A percentile compares a stretch with the other conserved stretches of the same genome.
Conservation (phyloP, 92 coral and sea anemone genomes). For the Zoanthus solanderi region DNA sequence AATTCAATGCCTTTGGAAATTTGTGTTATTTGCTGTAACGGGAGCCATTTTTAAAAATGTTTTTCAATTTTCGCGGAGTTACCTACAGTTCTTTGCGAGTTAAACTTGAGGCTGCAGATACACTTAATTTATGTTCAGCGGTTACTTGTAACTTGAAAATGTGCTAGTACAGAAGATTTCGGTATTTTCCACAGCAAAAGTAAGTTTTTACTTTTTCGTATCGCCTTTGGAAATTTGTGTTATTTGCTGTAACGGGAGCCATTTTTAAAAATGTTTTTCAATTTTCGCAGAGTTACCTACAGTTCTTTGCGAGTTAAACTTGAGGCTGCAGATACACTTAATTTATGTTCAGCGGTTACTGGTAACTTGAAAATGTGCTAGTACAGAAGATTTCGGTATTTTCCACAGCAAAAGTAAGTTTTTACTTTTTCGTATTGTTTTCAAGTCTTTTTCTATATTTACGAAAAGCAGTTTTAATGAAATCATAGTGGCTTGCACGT, state of each 20-base stretch:
- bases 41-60: conserved; percentile 7
- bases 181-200: background rate
- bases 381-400: background rate
- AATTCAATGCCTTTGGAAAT: background rate
- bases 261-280: conserved; percentile 17
- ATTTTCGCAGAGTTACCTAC: conserved; percentile 45
- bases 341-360: conserved; percentile 14
- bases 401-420: background rate
- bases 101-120: background rate
- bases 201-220: background rate
- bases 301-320: background rate
- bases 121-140: background rate
- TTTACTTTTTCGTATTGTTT: background rate
- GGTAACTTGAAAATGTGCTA: background rate
- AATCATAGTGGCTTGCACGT: background rate
- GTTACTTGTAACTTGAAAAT: background rate
- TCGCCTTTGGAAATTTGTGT: background rate
- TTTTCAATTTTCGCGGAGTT: conserved; percentile 43
- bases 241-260: conserved; percentile 59
- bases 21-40: conserved; percentile 58
- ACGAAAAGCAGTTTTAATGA: background rate
- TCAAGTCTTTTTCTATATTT: background rate
- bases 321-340: background rate
- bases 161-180: background rate
- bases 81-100: conserved; percentile 8